Base-by-base conservation (phyloP, 2,113 vertebrate species). In the Stigmatopora argus region DNA sequence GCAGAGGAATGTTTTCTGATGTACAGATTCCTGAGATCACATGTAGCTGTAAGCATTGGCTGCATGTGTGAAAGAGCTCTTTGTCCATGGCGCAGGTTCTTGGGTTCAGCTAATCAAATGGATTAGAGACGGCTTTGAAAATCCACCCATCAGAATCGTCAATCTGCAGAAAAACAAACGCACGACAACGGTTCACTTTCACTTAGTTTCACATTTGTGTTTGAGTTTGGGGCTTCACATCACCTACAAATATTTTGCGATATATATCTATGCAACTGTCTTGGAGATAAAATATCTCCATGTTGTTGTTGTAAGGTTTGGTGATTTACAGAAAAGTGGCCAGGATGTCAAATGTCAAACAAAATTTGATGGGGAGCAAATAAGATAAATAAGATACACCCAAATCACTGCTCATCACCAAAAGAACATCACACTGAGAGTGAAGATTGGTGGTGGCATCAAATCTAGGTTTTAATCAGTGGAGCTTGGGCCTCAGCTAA, bases 61-160 rank as follows among this genome's bases (percentile, higher is more conserved):
- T 67, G 62, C 74, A 69, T 77, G 83, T 82, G 83, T 90, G 88
- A 91, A 92, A 86, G 89, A 82, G 74, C 77, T 83, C 86, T 90
- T 92, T 91, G 88, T 91, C 82, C 77, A 75, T 53, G 18, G 81
- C 41, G 71, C 72, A 77, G 80, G 80, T 84, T 87, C 69, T 72
- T 81, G 85, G 68, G 80, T 89, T 87, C 81, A 86, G 80, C 78
- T 89, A 89, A 91, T 90, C 90, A 90, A 89, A 87, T 75, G 86
- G 89, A 90, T 90, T 91, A 90, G 77, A 83, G 85, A 71, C 62
- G 53, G 85, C 83, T 90, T 87, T 88, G 76, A 87, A 89, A 89
- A 71, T 78, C 73, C 72, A 62, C 84, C 74, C 69, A 67, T 85
- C 76, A 75, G 79, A 85, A 85, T 81, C 70, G 65, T 68, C 77